Evolutionary conservation across 2,888 invertebrate species (phyloP).

Genomic region (Nematopogon swammerdamellus): DNA sequence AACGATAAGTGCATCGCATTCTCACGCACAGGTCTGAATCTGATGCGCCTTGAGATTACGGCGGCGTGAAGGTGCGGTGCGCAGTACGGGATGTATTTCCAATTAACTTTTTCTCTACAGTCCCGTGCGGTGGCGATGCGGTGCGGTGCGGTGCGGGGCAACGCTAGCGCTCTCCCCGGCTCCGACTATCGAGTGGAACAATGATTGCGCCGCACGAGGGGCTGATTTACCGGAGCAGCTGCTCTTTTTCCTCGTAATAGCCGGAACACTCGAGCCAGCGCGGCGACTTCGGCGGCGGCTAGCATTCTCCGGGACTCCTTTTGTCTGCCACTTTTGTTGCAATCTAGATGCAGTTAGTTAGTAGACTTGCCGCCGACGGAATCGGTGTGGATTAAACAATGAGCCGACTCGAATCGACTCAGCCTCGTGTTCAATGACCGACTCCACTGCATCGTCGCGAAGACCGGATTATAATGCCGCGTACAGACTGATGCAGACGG

Average conservation of each 20-base stretch:
- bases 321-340: background rate
- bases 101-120: background rate
- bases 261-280: background rate
- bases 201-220: constrained; percentile 35
- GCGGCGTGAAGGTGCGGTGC: background rate
- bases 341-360: too few species aligned
- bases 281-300: background rate
- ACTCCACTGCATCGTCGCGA: too few species aligned
- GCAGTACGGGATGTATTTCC: background rate
- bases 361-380: too few species aligned
- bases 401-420: too few species aligned
- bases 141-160: background rate
- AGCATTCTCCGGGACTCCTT: background rate
- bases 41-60: too few species aligned
- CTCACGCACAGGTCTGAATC: background rate
- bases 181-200: constrained; percentile 44
- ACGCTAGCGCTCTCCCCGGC: background rate
- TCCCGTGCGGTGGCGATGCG: too few species aligned
- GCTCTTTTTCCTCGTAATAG: constrained; percentile 29
- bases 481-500: too few species aligned
- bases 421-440: too few species aligned
- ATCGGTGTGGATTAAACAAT: too few species aligned
- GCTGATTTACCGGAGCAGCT: constrained; percentile 41
- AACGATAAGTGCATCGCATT: background rate
- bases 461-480: too few species aligned